Conservation (phyloP, 2,797 vertebrate species). For the Heteromormyrus szaboi region DNA sequence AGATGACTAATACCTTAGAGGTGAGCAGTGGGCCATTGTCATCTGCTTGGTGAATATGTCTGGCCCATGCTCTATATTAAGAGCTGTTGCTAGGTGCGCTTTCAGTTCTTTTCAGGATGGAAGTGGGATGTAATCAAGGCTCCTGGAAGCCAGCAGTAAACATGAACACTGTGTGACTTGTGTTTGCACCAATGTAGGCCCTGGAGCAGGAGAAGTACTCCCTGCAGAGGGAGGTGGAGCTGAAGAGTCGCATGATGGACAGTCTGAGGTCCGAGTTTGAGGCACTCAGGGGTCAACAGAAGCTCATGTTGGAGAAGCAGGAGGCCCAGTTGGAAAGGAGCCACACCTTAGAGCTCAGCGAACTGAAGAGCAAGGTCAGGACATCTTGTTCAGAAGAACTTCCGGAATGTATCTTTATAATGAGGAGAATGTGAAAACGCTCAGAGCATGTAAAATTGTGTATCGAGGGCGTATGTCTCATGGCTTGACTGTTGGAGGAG, state of each 20-base stretch:
- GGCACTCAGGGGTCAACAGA: slow-evolving; percentile 75
- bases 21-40: slow-evolving; percentile 45
- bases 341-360: slow-evolving; percentile 63
- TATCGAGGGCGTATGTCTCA: neutral
- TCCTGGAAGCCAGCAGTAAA: neutral
- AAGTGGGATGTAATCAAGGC: neutral
- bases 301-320: slow-evolving; percentile 63
- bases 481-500: neutral
- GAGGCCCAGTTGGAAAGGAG: slow-evolving; percentile 66
- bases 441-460: neutral
- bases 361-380: slow-evolving; percentile 78
- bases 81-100: neutral
- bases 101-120: neutral
- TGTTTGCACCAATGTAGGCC: slow-evolving; percentile 55
- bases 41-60: neutral
- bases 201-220: slow-evolving; percentile 89
- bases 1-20: slow-evolving; percentile 78
- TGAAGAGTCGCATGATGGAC: slow-evolving; percentile 80
- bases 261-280: slow-evolving; percentile 80
- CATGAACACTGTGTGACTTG: neutral
- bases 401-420: neutral
- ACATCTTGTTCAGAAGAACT: neutral
- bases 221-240: slow-evolving; percentile 76
- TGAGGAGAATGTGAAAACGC: neutral
- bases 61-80: neutral